Percentiles rank a stretch among this genome's conserved stretches.
These are phyloP conservation scores for Turdus rufiventris DNA, from an alignment of 2,113 vertebrate species.

Conservation along the genomic window DNA sequence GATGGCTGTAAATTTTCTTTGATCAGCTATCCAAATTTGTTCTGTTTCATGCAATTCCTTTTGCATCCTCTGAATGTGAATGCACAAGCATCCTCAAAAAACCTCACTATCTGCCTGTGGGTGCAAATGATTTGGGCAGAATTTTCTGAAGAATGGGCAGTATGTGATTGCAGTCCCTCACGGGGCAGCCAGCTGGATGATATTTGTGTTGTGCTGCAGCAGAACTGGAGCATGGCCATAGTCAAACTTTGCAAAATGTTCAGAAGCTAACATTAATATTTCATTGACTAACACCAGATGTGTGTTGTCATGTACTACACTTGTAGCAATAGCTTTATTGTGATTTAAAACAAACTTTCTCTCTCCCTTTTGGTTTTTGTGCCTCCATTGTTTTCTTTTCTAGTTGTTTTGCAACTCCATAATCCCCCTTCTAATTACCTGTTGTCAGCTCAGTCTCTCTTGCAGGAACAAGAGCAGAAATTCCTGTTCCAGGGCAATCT, in stretches of 20 bases:
- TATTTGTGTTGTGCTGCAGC: background rate
- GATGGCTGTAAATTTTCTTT: background rate
- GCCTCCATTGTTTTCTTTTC: background rate
- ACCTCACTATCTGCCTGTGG: accelerated
- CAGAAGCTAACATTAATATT: background rate
- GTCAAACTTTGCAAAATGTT: background rate
- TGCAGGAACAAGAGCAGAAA: background rate
- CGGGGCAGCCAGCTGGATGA: accelerated
- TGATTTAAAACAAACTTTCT: background rate
- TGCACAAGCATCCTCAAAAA: background rate
- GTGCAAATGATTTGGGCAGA: background rate
- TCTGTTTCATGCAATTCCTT: background rate
- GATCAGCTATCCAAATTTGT: background rate
- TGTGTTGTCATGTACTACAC: background rate
- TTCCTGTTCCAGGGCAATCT: background rate
- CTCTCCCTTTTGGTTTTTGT: background rate
- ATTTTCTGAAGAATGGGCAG: background rate
- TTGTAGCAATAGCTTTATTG: background rate
- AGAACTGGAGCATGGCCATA: background rate
- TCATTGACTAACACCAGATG: background rate
- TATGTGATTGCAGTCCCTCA: background rate
- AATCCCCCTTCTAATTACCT: background rate
- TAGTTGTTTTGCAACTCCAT: background rate
- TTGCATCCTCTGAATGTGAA: background rate
- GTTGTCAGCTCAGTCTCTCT: background rate